These are phyloP conservation scores for Salvelinus namaycush DNA, from an alignment of 2,113 vertebrate genomes.

Conservation along the genomic window DNA sequence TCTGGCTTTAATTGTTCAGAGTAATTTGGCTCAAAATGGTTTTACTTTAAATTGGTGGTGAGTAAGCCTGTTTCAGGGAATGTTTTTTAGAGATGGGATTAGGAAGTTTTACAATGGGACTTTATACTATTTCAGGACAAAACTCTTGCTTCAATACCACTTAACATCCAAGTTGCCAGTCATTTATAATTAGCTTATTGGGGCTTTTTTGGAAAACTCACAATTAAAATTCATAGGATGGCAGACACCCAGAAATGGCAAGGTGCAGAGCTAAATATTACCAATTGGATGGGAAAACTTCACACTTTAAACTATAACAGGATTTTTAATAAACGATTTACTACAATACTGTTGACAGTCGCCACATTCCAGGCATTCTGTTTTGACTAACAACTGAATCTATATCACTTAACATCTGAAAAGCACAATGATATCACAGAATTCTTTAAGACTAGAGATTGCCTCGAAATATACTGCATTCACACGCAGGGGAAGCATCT, in stretches of 20 bases:
- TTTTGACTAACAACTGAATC: too few relatives aligned
- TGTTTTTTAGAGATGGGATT: slow-evolving; percentile 35
- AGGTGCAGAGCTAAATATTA: slow-evolving; percentile 22
- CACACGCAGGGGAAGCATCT: too few relatives aligned
- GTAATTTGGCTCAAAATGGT: slow-evolving; percentile 35
- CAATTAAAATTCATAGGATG: slow-evolving; percentile 31
- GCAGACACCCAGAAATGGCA: slow-evolving; percentile 20
- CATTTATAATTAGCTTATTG: slow-evolving; percentile 12
- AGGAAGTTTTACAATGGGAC: slow-evolving; percentile 46
- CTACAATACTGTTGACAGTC: too few relatives aligned
- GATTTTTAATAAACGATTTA: too few relatives aligned
- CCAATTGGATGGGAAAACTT: slow-evolving; percentile 26
- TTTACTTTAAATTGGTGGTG: slow-evolving; percentile 38
- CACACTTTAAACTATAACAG: too few relatives aligned
- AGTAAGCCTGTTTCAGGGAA: slow-evolving; percentile 22
- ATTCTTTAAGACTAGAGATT: too few relatives aligned
- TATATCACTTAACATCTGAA: too few relatives aligned
- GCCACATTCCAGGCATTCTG: too few relatives aligned
- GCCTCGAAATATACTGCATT: too few relatives aligned
- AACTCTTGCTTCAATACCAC: slow-evolving; percentile 29
- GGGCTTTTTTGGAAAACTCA: slow-evolving; percentile 43
- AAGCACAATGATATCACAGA: too few relatives aligned
- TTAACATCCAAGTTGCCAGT: slow-evolving; percentile 24
- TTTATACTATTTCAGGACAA: slow-evolving; percentile 43
- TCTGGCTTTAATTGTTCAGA: slow-evolving; percentile 57